phyloP scores from a whole-genome alignment of 1,140 invertebrate genomes.

The Ceratina calcarata region DNA sequence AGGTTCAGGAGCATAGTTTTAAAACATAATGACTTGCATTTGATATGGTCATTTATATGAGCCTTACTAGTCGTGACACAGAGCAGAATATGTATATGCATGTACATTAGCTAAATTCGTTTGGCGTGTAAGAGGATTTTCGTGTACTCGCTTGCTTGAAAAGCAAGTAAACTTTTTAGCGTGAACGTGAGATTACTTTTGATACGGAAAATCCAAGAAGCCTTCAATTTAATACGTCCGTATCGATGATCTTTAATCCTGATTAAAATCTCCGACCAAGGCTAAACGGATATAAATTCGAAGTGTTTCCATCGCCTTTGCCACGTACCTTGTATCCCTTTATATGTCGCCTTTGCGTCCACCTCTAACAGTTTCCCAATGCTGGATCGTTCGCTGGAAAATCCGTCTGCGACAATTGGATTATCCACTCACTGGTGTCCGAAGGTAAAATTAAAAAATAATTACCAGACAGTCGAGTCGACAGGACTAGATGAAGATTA shows the following conservation, averaged over 20 bases:
- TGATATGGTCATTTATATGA: slow-evolving; percentile 4
- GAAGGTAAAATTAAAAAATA: too few species aligned
- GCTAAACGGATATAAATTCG: slow-evolving; percentile 9
- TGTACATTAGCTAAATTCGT: slow-evolving; percentile 40
- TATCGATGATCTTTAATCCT: slow-evolving; percentile 24
- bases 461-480: too few species aligned
- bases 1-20: neutral
- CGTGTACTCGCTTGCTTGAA: slow-evolving; percentile 59
- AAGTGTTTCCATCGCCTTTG: neutral
- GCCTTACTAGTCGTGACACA: neutral
- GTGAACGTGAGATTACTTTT: slow-evolving; percentile 22
- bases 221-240: slow-evolving; percentile 28
- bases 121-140: slow-evolving; percentile 61
- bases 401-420: neutral
- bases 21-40: slow-evolving; percentile 7
- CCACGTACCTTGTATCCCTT: neutral
- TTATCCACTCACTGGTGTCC: neutral
- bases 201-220: slow-evolving; percentile 14
- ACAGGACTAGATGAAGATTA: too few species aligned
- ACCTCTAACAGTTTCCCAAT: slow-evolving; percentile 3
- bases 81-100: neutral
- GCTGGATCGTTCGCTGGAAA: neutral
- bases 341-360: neutral
- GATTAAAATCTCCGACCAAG: slow-evolving; percentile 23
- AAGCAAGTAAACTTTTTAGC: slow-evolving; percentile 64